phyloP scores from a whole-genome alignment of 2,888 invertebrate species.

The Antheraea yamamai region DNA sequence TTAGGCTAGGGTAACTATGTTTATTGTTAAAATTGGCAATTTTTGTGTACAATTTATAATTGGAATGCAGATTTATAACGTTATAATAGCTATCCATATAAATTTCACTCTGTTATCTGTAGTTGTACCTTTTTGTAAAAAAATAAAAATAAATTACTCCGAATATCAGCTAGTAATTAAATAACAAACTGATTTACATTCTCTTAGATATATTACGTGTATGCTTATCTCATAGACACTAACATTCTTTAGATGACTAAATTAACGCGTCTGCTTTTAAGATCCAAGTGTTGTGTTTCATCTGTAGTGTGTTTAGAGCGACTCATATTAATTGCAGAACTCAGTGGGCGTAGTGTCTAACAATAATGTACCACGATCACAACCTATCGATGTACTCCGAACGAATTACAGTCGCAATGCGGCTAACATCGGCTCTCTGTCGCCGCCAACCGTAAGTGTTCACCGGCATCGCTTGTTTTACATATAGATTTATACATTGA shows the following conservation, averaged over 20 bases:
- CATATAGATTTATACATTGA: neutral
- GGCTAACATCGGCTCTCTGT: constrained; percentile 94
- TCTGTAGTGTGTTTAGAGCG: constrained; percentile 11
- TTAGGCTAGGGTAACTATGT: no score
- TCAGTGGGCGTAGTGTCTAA: constrained; percentile 56
- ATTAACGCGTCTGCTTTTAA: neutral
- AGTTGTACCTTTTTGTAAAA: no score
- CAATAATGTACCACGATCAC: constrained; percentile 87
- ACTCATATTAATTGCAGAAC: constrained; percentile 55
- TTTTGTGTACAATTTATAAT: no score
- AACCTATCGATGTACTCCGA: constrained; percentile 92
- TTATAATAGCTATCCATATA: no score
- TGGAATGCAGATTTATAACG: no score
- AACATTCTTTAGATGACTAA: neutral
- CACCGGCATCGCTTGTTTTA: constrained; percentile 1
- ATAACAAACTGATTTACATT: no score
- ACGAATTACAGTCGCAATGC: constrained; percentile 86
- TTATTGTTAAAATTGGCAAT: no score
- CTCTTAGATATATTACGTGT: no score
- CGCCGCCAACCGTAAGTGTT: constrained; percentile 90
- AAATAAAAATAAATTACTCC: no score
- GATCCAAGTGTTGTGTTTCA: neutral
- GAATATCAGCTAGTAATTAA: no score
- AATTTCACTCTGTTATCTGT: no score
- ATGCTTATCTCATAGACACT: no score